phyloP scores from a whole-genome alignment of 1,140 invertebrate genomes.

The Oreohelix idahoensis region DNA sequence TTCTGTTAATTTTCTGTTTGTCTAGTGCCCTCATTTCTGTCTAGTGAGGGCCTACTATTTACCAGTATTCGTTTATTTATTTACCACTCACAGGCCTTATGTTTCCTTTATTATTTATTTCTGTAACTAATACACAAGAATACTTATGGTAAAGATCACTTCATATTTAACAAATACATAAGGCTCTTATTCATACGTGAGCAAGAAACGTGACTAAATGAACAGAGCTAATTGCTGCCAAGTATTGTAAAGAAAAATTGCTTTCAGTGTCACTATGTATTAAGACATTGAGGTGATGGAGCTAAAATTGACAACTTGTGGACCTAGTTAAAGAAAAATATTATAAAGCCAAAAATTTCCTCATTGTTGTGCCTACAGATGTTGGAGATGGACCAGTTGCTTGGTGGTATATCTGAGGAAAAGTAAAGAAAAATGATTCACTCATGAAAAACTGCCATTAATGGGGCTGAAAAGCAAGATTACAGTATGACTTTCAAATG shows the following conservation, averaged over 20 bases:
- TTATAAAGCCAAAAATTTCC: constrained; percentile 84
- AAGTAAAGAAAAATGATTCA: too few relatives aligned
- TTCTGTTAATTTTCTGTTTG: too few relatives aligned
- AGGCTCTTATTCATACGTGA: background rate
- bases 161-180: background rate
- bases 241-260: background rate
- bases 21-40: too few relatives aligned
- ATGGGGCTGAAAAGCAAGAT: too few relatives aligned
- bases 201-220: background rate
- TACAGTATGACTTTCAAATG: too few relatives aligned
- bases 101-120: too few relatives aligned
- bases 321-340: background rate
- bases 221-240: constrained; percentile 7
- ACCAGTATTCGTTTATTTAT: too few relatives aligned
- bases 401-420: constrained; percentile 60
- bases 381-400: constrained; percentile 61
- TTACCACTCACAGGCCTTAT: too few relatives aligned
- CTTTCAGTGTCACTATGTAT: background rate
- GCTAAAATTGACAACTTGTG: background rate
- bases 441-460: too few relatives aligned
- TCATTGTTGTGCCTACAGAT: constrained; percentile 81
- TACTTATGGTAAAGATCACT: background rate
- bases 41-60: too few relatives aligned
- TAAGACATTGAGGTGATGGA: background rate
- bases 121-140: too few relatives aligned